A percentile compares a stretch with the other conserved stretches of the same genome.
Conservation (phyloP, 2,888 invertebrate species). For the Diabrotica balteata region DNA sequence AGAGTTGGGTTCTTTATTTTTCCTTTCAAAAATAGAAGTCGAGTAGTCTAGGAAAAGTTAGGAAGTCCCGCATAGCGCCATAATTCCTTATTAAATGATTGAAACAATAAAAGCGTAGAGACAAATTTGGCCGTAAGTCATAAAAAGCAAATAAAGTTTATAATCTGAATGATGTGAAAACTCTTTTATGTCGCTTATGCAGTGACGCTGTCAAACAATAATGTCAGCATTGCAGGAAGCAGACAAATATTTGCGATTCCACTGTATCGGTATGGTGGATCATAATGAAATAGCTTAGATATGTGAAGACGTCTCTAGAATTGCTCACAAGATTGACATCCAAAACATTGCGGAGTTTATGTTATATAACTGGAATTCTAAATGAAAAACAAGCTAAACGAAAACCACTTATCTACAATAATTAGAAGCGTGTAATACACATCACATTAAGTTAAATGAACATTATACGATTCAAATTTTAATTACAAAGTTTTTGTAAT, state of each 20-base stretch:
- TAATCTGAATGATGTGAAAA: conserved; percentile 7
- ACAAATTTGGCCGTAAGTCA: neutral
- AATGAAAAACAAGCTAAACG: neutral
- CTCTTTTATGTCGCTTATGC: conserved; percentile 12
- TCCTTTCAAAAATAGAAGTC: too few relatives aligned
- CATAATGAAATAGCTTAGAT: conserved; percentile 25
- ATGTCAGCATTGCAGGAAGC: conserved; percentile 23
- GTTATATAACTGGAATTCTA: too few relatives aligned
- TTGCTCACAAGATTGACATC: conserved; percentile 19
- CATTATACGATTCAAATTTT: too few relatives aligned
- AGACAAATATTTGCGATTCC: conserved; percentile 24
- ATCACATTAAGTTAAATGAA: neutral
- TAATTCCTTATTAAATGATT: too few relatives aligned
- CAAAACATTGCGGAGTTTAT: conserved; percentile 10
- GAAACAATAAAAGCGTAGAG: too few relatives aligned
- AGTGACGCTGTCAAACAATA: conserved; percentile 23
- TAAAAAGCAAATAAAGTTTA: conserved; percentile 6
- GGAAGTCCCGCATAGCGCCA: too few relatives aligned
- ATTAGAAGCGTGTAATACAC: neutral
- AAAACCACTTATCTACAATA: neutral
- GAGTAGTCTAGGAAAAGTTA: too few relatives aligned
- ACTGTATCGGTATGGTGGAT: conserved; percentile 21
- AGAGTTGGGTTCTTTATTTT: too few relatives aligned
- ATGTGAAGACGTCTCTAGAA: conserved; percentile 20
- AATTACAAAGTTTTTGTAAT: too few relatives aligned